Base-by-base conservation (phyloP, 1,140 invertebrate genomes). In the Lamellibrachia luymesi region DNA sequence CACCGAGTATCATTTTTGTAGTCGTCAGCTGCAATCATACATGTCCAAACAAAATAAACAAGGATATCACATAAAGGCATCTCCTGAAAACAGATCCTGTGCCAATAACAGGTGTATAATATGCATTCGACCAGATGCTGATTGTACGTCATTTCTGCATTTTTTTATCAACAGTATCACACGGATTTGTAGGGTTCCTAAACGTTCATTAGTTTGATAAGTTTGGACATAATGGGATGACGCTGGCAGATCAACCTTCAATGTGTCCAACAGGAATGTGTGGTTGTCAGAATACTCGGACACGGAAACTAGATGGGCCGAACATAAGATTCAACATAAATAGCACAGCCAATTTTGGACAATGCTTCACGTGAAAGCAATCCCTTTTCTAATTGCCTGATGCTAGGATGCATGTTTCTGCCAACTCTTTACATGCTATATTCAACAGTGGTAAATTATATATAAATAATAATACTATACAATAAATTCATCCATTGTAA, bases 401-500 rank as follows among this genome's bases (percentile, higher is more conserved):
- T 80, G 64, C 64, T 4, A 17, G 64, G 64, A 80, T 80, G 17
- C 17, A 22, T 22, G 64, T 80, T 80, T 10, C 64, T 22, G 17
- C 64, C 64, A 80, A 80, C 7, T 22, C 64, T 80, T 10, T 80
- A 80, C 25, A 80, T 80, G 64, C 64, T 6, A 80, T 22, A 80
- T 80, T 80, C 64, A 80, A 80, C 64, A 22, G 2, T 80, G 64
- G 64, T 80, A 80, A 80, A 80, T 17, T 10, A 22, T 17, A 80
- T 2, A 80, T 10, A 80, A 80, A 17, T 80, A 80, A 80, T 80
- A 38, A 80, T 80, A 80, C 7, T 10, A 80, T 80, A 80, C 38
- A 80, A 80, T 80, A 80, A 80, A 80, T 80, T 80, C 64, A 80
- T 80, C 64, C 64, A 80, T 80, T 80, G 64, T 80, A 80, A 80